Evolutionary conservation across 2,113 vertebrate genomes (phyloP).

Genomic region (Macaca mulatta): DNA sequence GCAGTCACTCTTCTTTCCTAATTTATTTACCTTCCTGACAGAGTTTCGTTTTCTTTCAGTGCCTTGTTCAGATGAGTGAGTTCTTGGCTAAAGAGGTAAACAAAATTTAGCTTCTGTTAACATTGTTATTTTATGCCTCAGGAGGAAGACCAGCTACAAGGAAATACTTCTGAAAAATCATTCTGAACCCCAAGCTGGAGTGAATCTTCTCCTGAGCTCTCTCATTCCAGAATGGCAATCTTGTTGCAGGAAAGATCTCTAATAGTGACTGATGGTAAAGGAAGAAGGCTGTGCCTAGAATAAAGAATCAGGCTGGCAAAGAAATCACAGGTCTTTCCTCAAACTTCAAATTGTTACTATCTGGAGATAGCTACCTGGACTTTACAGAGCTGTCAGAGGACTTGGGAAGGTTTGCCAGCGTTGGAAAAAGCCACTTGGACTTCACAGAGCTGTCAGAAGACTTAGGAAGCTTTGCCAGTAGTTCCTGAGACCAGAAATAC

Average conservation of each 20-base stretch:
- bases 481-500: neutral
- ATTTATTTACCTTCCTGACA: neutral
- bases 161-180: slow-evolving; percentile 44
- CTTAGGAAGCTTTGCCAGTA: neutral
- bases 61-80: neutral
- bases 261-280: neutral
- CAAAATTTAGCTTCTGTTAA: slow-evolving; percentile 24
- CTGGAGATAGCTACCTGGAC: neutral
- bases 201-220: slow-evolving; percentile 16
- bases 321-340: neutral
- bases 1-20: neutral
- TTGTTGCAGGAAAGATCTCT: neutral
- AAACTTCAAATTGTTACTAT: neutral
- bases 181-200: slow-evolving; percentile 11
- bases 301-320: neutral
- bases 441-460: neutral
- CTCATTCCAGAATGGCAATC: slow-evolving; percentile 34
- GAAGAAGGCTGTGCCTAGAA: neutral
- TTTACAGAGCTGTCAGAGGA: neutral
- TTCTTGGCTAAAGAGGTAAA: neutral
- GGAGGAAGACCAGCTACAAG: slow-evolving; percentile 45
- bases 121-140: neutral
- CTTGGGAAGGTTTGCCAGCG: neutral
- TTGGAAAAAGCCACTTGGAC: neutral
- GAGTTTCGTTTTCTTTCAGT: neutral